phyloP scores from a whole-genome alignment of 2,888 invertebrate genomes.

The Synergus japonicus region DNA sequence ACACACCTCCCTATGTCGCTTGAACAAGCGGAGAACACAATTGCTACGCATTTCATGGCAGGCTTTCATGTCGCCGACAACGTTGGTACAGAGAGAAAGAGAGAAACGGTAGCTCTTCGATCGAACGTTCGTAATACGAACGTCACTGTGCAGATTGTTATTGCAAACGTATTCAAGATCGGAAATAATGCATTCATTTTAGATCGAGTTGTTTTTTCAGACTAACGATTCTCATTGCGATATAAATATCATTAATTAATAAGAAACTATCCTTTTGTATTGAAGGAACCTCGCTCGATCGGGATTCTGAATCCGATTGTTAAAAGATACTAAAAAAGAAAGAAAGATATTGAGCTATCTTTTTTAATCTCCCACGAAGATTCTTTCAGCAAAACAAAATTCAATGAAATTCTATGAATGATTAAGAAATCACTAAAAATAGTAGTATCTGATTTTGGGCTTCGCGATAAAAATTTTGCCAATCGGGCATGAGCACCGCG shows the following conservation, averaged over 20 bases:
- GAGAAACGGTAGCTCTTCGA: conserved; percentile 49
- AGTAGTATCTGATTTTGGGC: neutral
- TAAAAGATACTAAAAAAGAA: neutral
- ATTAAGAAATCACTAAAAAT: conserved; percentile 14
- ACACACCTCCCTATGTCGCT: conserved; percentile 29
- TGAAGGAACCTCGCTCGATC: too few species aligned
- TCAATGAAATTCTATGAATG: neutral
- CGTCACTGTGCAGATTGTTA: conserved; percentile 61
- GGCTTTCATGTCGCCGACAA: conserved; percentile 69
- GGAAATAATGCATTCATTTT: conserved; percentile 47
- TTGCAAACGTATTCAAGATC: conserved; percentile 56
- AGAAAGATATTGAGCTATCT: neutral
- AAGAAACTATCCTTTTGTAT: neutral
- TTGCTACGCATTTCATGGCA: conserved; percentile 68
- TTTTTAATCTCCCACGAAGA: neutral
- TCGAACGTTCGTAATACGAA: conserved; percentile 60
- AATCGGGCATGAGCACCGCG: neutral
- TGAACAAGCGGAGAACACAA: conserved; percentile 60
- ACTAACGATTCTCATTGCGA: conserved; percentile 39
- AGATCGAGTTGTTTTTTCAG: conserved; percentile 38
- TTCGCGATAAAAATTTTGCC: neutral
- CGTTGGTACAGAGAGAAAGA: conserved; percentile 47
- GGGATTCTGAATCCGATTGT: too few species aligned
- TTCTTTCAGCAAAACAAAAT: neutral
- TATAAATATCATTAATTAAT: neutral